These are phyloP conservation scores for Geotrypetes seraphini DNA, from an alignment of 2,797 vertebrate genomes.

Conservation along the genomic window DNA sequence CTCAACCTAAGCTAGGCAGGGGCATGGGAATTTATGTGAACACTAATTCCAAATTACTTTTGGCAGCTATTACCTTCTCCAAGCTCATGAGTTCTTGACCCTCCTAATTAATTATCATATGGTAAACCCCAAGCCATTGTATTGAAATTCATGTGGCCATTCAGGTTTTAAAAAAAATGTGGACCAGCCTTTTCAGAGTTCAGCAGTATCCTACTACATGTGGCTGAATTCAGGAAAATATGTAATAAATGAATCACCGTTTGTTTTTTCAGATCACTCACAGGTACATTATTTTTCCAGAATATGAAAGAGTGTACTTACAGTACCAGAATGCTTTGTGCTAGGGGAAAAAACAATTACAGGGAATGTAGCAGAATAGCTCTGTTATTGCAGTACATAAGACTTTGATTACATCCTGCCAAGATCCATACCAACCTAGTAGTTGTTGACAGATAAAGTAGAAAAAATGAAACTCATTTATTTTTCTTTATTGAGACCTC, in stretches of 20 bases:
- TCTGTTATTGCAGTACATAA: slow-evolving; percentile 53
- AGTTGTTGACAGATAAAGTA: slow-evolving; percentile 65
- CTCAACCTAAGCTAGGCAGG: no score
- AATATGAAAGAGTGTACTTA: slow-evolving; percentile 29
- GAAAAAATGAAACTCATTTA: slow-evolving; percentile 62
- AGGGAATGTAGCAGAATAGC: slow-evolving; percentile 47
- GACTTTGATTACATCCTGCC: slow-evolving; percentile 58
- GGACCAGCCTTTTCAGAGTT: no score
- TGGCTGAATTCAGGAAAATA: slow-evolving; percentile 2
- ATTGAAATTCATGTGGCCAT: no score
- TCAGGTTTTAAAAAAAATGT: no score
- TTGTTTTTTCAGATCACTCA: slow-evolving; percentile 19
- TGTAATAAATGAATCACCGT: slow-evolving; percentile 15
- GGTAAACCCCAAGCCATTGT: no score
- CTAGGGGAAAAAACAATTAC: slow-evolving; percentile 47
- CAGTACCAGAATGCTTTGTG: slow-evolving; percentile 33
- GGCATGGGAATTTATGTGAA: no score
- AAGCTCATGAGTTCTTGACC: no score
- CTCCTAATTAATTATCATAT: no score
- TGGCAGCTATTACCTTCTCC: no score
- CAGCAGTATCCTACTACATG: slow-evolving; percentile 13
- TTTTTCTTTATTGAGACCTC: slow-evolving; percentile 63
- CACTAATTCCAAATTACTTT: no score
- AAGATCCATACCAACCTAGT: slow-evolving; percentile 56
- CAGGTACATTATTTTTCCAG: slow-evolving; percentile 35